Evolutionary conservation across 2,797 vertebrate species (phyloP).

Genomic region (Sardinella longiceps): DNA sequence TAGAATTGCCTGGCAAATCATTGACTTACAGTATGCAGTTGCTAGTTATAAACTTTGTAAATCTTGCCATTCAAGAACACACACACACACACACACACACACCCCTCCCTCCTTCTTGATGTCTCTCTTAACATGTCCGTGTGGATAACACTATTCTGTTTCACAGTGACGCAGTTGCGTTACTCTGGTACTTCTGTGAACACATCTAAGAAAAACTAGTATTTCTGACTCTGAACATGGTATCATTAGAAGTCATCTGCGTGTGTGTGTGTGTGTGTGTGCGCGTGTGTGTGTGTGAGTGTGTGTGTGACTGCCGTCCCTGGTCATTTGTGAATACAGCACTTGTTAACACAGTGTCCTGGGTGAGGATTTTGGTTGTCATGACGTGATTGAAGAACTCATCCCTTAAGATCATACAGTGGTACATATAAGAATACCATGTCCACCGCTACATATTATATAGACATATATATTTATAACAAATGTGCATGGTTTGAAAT

Average conservation of each 20-base stretch:
- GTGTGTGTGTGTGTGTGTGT: slow-evolving; percentile 8
- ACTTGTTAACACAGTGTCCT: neutral
- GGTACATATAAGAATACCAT: neutral
- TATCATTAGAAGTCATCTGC: neutral
- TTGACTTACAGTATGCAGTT: slow-evolving; percentile 42
- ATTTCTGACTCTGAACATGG: neutral
- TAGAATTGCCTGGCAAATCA: slow-evolving; percentile 54
- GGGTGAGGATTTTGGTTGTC: slow-evolving; percentile 29
- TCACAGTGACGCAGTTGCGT: neutral
- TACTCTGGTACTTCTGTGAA: neutral
- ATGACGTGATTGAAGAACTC: slow-evolving; percentile 17
- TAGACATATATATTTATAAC: slow-evolving; percentile 16
- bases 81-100: too few species aligned
- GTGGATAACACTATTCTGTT: slow-evolving; percentile 22
- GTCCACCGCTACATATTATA: slow-evolving; percentile 16
- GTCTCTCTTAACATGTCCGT: slow-evolving; percentile 28
- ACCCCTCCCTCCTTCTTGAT: slow-evolving; percentile 2
- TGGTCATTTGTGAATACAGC: neutral
- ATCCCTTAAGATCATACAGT: slow-evolving; percentile 32
- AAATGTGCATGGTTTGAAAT: slow-evolving; percentile 40
- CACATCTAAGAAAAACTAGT: neutral
- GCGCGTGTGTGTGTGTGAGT: slow-evolving; percentile 1
- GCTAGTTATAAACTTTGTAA: slow-evolving; percentile 51
- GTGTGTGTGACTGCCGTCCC: neutral
- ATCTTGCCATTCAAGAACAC: slow-evolving; percentile 29